Base-by-base conservation (phyloP, 2,888 invertebrate species). In the Acleris literana region DNA sequence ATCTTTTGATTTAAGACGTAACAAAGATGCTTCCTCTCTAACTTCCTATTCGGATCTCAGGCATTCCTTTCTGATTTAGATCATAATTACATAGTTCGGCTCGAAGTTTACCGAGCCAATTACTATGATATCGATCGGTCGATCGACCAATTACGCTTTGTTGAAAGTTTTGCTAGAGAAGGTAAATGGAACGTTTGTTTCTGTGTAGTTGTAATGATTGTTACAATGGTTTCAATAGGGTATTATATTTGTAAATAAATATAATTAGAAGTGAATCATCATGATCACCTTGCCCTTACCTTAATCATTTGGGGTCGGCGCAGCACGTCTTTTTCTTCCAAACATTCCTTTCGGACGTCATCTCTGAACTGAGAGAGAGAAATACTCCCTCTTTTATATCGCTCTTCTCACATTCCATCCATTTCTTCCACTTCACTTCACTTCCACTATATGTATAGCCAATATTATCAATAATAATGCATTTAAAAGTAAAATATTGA, bases 91-190 rank as follows among this genome's bases (percentile, higher is more conserved):
- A 75, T 74, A 72, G 63, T 77, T 73, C 74, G 70, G 73, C 73
- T 74, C 75, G 77, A 77, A 83, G 84, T 84, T 85, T 85, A 85
- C 77, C 64, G 74, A 80, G 71, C 76, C 85, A 85, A 88, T 89
- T 85, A 86, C 83, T 79, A 82, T 79, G 87, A 85, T 88, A 86
- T 78, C 71, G 78, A 87, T 86, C 85, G 77, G 80, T 80, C 72
- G 73, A 77, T 81, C 74, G 74, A 74, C 76, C 80, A 82, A 86
- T 87, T 85, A 84, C 78, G 72, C 76, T 82, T 83, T 81, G 81
- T 82, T 77, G 70, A 62, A 66, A 74, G 74, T 75, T 79, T 74
- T 77, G 73, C 75, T 44, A 33, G 81, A 80, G 77, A 82, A 83
- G 78, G 82, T 79, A 80, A 70, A 66, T 60, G 43, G 69, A 73